A percentile compares a stretch with the other conserved stretches of the same genome.
phyloP scores from a whole-genome alignment of 2,797 vertebrate genomes.

The Craterocephalus amniculus region DNA sequence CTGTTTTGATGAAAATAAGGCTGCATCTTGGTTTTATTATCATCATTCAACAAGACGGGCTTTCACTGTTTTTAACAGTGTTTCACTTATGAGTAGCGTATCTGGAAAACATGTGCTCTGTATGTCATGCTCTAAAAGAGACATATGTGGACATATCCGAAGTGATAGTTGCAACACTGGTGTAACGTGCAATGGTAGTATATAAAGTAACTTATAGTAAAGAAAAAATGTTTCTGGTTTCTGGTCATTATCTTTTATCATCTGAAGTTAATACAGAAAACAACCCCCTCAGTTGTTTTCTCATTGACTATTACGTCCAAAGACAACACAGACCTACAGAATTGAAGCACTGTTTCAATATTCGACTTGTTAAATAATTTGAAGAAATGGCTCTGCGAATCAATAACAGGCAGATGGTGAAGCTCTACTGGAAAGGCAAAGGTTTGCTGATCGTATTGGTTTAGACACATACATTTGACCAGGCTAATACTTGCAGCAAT shows the following conservation, averaged over 20 bases:
- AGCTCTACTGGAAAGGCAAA: conserved; percentile 23
- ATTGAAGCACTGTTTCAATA: conserved; percentile 14
- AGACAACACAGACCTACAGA: conserved; percentile 6
- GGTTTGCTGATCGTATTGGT: conserved; percentile 11
- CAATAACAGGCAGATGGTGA: conserved; percentile 20
- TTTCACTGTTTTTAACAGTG: not conserved
- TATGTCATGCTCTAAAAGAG: not conserved
- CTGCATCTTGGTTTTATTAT: no score
- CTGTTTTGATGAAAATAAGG: not conserved
- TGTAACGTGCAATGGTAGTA: not conserved
- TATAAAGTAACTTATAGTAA: not conserved
- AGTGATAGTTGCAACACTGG: not conserved
- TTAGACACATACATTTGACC: not conserved
- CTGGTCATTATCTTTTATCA: not conserved
- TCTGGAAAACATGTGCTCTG: not conserved
- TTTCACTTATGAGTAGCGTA: not conserved
- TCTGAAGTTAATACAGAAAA: not conserved
- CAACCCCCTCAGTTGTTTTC: not conserved
- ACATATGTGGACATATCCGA: not conserved
- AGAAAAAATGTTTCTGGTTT: not conserved
- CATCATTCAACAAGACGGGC: not conserved
- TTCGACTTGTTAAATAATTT: conserved; percentile 39
- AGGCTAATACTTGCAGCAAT: conserved; percentile 1
- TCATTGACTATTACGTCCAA: not conserved
- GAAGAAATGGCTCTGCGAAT: conserved; percentile 27